Percentiles rank a stretch among this genome's conserved stretches.
Evolutionary conservation across 2,797 vertebrate species (phyloP).

Genomic region (Enteromius radiatus): DNA sequence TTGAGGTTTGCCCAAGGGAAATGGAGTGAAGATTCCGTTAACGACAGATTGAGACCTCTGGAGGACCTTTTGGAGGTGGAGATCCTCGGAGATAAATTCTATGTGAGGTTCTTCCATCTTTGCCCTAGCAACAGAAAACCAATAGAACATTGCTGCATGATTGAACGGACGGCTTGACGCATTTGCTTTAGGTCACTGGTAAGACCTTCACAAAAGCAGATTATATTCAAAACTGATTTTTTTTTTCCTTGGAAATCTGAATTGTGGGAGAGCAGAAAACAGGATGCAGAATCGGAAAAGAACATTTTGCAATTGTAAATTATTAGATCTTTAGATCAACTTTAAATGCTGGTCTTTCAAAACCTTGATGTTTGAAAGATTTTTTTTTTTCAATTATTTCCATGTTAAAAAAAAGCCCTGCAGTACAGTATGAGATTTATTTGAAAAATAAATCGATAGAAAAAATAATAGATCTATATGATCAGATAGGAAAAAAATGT

Average conservation of each 20-base stretch:
- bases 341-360: not conserved
- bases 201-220: not conserved
- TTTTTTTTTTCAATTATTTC: too few species aligned
- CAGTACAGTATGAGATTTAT: not conserved
- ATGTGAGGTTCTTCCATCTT: conserved; percentile 43
- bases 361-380: not conserved
- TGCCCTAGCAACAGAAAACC: conserved; percentile 17
- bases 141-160: conserved; percentile 7
- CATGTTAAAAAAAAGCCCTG: not conserved
- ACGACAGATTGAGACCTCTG: conserved; percentile 46
- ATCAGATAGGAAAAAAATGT: too few species aligned
- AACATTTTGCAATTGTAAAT: not conserved
- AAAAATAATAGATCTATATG: not conserved
- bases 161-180: conserved; percentile 21
- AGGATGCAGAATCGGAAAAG: not conserved
- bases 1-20: conserved; percentile 58
- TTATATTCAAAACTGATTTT: not conserved
- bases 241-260: not conserved
- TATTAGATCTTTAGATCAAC: not conserved
- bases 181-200: conserved; percentile 14
- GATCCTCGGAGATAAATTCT: conserved; percentile 51
- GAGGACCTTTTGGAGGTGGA: conserved; percentile 29
- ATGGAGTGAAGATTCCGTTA: conserved; percentile 60
- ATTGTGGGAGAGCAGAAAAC: not conserved
- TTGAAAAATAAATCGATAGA: not conserved